phyloP scores from a whole-genome alignment of 2,113 vertebrate genomes.

The Etheostoma spectabile region DNA sequence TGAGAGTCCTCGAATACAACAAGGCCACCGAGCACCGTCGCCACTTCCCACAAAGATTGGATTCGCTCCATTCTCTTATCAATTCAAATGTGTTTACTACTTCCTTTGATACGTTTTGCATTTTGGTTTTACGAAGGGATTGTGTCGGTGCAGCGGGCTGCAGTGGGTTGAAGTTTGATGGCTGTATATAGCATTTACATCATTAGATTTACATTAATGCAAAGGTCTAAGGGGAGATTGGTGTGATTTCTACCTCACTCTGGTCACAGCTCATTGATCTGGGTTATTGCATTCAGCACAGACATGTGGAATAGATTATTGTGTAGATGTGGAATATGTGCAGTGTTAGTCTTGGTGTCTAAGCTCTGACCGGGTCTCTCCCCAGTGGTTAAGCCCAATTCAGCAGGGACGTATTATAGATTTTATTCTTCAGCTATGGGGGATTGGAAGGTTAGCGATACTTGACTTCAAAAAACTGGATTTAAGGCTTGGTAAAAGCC shows the following conservation, averaged over 20 bases:
- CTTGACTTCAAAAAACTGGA: too few relatives aligned
- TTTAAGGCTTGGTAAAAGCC: too few relatives aligned
- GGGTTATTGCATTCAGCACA: background rate
- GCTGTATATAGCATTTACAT: background rate
- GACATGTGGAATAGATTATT: constrained; percentile 7
- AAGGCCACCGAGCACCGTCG: background rate
- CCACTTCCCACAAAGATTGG: constrained; percentile 1
- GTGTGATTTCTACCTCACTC: constrained; percentile 6
- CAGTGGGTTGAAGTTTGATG: background rate
- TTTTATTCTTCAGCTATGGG: too few relatives aligned
- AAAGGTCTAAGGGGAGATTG: background rate
- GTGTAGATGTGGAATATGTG: background rate
- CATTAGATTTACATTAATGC: background rate
- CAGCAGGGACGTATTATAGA: background rate
- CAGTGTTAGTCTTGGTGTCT: background rate
- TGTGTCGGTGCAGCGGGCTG: background rate
- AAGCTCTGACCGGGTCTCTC: background rate
- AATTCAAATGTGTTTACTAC: background rate
- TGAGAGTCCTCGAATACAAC: background rate
- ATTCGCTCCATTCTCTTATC: background rate
- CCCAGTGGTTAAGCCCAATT: background rate
- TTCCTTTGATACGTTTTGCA: background rate
- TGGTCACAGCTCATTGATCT: constrained; percentile 13
- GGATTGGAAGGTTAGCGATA: too few relatives aligned
- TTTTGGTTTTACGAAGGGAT: background rate